Percentiles rank a stretch among this genome's conserved stretches.
These are phyloP conservation scores for Eupithecia vulgata DNA, from an alignment of 2,888 invertebrate species.

Conservation along the genomic window DNA sequence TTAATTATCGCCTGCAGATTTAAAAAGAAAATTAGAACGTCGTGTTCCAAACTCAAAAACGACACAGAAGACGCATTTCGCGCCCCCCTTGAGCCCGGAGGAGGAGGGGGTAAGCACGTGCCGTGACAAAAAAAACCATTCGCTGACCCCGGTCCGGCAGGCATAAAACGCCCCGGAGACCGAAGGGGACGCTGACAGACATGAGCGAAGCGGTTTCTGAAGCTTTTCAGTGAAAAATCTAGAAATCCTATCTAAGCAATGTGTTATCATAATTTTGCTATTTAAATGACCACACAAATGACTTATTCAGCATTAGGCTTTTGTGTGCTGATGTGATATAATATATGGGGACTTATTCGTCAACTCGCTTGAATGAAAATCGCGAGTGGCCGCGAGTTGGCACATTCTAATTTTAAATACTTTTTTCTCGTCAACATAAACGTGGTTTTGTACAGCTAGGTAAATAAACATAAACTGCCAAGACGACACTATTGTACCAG, in stretches of 20 bases:
- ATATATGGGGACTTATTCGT: no score
- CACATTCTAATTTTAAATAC: neutral
- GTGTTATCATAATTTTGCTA: neutral
- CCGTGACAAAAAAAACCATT: slow-evolving; percentile 71
- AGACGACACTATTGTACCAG: no score
- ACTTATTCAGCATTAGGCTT: neutral
- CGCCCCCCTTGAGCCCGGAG: slow-evolving; percentile 52
- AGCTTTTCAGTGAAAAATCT: neutral
- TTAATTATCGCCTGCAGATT: slow-evolving; percentile 28
- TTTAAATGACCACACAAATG: neutral
- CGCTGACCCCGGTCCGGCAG: slow-evolving; percentile 73
- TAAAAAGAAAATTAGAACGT: slow-evolving; percentile 20
- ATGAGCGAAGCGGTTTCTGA: slow-evolving; percentile 7
- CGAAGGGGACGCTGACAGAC: neutral
- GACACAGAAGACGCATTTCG: slow-evolving; percentile 31
- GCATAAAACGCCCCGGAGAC: slow-evolving; percentile 68
- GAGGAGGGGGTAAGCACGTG: slow-evolving; percentile 61
- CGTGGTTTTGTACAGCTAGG: no score
- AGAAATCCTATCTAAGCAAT: neutral
- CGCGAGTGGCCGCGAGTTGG: no score
- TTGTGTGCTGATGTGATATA: neutral
- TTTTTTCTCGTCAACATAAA: no score
- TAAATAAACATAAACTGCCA: no score
- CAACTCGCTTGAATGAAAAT: no score
- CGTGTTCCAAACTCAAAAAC: slow-evolving; percentile 31